A percentile compares a stretch with the other conserved stretches of the same genome.
Evolutionary conservation across 2,113 vertebrate species (phyloP).

Genomic region (Trichomycterus rosablanca): DNA sequence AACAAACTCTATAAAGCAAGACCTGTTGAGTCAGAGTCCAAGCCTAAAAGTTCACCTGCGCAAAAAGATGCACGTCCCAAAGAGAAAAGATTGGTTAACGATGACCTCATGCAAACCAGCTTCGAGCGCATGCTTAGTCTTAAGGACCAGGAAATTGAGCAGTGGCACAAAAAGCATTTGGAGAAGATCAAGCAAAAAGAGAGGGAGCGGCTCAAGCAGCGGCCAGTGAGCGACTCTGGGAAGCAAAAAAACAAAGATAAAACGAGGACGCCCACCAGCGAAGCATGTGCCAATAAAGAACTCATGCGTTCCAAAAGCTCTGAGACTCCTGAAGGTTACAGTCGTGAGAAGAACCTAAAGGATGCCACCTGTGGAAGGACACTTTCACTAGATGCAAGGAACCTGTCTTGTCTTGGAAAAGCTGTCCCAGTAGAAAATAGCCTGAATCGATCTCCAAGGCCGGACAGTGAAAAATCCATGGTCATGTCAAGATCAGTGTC

Average conservation of each 20-base stretch:
- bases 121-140: constrained; percentile 97
- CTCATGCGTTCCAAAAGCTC: constrained; percentile 87
- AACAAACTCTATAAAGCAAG: constrained; percentile 64
- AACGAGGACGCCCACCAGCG: constrained; percentile 61
- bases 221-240: constrained; percentile 72
- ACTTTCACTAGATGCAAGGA: constrained; percentile 80
- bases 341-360: constrained; percentile 76
- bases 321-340: constrained; percentile 73
- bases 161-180: constrained; percentile 95
- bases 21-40: constrained; percentile 69
- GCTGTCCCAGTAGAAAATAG: constrained; percentile 71
- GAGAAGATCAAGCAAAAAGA: constrained; percentile 99
- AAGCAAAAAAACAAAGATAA: constrained; percentile 85
- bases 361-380: constrained; percentile 77
- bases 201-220: constrained; percentile 85
- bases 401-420: constrained; percentile 64
- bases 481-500: constrained; percentile 87
- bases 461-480: constrained; percentile 78
- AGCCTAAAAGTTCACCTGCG: constrained; percentile 72
- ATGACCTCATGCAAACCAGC: constrained; percentile 98
- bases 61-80: constrained; percentile 82
- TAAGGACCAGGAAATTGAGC: constrained; percentile 96
- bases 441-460: constrained; percentile 79
- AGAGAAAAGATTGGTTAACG: constrained; percentile 93
- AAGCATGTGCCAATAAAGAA: constrained; percentile 78